Conservation (phyloP, 1,140 invertebrate species). For the Yoshiicerus persimilis region DNA sequence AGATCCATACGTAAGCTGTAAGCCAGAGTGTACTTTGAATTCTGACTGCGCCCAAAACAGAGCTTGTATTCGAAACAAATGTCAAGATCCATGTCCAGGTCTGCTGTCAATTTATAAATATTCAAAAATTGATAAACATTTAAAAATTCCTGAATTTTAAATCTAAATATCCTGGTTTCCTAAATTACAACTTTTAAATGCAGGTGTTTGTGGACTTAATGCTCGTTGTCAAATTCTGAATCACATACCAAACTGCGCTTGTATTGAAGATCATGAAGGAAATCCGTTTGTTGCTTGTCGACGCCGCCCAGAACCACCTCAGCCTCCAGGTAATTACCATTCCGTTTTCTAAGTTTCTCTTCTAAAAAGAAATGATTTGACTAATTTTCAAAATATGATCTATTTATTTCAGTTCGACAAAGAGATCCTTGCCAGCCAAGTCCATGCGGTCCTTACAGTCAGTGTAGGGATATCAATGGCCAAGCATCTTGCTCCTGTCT, state of each 20-base stretch:
- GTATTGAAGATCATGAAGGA: slow-evolving; percentile 66
- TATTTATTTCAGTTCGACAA: neutral
- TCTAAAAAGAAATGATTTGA: no score
- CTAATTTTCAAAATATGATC: neutral
- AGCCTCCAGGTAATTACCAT: slow-evolving; percentile 13
- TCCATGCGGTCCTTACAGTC: slow-evolving; percentile 73
- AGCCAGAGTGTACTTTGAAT: slow-evolving; percentile 61
- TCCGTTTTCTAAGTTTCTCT: slow-evolving; percentile 51
- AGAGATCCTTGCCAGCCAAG: slow-evolving; percentile 58
- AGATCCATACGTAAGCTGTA: slow-evolving; percentile 65
- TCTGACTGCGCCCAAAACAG: slow-evolving; percentile 65
- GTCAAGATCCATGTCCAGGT: slow-evolving; percentile 73
- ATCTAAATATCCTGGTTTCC: neutral
- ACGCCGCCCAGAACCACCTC: slow-evolving; percentile 19
- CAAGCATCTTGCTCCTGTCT: slow-evolving; percentile 77
- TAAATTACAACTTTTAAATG: no score
- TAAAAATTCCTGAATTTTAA: neutral
- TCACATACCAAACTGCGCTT: slow-evolving; percentile 72
- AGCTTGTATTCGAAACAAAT: slow-evolving; percentile 80
- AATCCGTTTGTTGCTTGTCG: slow-evolving; percentile 71
- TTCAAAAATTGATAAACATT: neutral
- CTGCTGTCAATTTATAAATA: slow-evolving; percentile 65
- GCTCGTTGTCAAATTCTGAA: slow-evolving; percentile 70
- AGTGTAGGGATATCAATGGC: slow-evolving; percentile 72
- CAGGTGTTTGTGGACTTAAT: slow-evolving; percentile 52